phyloP scores from a whole-genome alignment of 2,113 vertebrate species.

The Entomyzon cyanotis region DNA sequence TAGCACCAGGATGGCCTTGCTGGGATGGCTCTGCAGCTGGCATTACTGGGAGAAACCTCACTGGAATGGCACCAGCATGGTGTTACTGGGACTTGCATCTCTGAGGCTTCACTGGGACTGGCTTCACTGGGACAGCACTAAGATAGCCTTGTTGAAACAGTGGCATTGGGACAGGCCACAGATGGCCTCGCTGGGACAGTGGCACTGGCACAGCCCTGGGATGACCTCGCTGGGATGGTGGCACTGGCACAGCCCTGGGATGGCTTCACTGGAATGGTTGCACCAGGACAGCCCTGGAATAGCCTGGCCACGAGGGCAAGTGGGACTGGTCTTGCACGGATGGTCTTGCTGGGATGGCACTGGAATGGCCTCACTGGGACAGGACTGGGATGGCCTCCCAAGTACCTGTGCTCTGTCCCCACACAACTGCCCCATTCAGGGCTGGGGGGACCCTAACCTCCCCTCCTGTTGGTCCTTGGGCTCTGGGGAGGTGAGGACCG shows the following conservation, averaged over 20 bases:
- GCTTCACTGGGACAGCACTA: not conserved
- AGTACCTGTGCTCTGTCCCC: not conserved
- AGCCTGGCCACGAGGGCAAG: not conserved
- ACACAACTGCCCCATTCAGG: not conserved
- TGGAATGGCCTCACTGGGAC: not conserved
- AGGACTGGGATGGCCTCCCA: not conserved
- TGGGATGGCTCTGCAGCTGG: not conserved
- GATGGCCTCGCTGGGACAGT: not conserved
- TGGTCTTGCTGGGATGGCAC: not conserved
- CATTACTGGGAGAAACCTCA: not conserved
- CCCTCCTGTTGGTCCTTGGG: rapidly evolving
- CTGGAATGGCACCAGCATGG: not conserved
- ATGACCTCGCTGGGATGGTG: not conserved
- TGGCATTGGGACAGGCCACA: not conserved
- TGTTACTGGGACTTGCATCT: not conserved
- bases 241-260: not conserved
- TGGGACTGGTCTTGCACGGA: not conserved
- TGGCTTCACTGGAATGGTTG: not conserved
- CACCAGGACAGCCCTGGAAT: not conserved
- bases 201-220: not conserved
- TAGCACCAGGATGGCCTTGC: not conserved
- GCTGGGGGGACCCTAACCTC: not conserved
- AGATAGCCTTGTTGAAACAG: not conserved
- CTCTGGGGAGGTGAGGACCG: not conserved
- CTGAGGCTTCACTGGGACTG: not conserved